phyloP scores from a whole-genome alignment of 2,113 vertebrate species.

The Aegithalos caudatus region DNA sequence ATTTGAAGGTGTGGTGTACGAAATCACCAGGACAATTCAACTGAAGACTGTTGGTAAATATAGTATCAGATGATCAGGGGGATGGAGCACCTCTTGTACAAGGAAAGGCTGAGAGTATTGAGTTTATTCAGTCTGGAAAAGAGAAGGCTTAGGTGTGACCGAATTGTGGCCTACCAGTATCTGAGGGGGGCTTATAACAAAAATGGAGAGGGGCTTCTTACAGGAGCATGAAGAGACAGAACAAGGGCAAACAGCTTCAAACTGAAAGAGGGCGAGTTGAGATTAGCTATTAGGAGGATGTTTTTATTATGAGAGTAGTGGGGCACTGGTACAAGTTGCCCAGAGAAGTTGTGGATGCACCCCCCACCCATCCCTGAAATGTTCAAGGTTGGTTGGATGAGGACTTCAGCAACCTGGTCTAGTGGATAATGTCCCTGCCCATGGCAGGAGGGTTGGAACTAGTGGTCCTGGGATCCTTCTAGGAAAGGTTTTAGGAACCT shows the following conservation, averaged over 20 bases:
- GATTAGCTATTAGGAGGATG: neutral
- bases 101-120: neutral
- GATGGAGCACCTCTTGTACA: neutral
- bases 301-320: neutral
- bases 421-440: neutral
- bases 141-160: accelerated
- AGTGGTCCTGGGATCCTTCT: neutral
- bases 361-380: neutral
- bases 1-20: slow-evolving; percentile 63
- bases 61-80: neutral
- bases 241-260: neutral
- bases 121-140: neutral
- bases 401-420: neutral
- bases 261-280: neutral
- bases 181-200: neutral
- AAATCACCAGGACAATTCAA: slow-evolving; percentile 76
- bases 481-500: neutral
- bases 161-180: neutral
- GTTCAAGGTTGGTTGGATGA: neutral
- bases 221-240: no score
- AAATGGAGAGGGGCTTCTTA: neutral
- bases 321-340: neutral
- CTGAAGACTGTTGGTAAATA: slow-evolving; percentile 75
- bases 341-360: neutral
- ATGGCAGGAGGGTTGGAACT: neutral